These are phyloP conservation scores for Maccullochella peelii DNA, from an alignment of 2,113 vertebrate genomes.

Conservation along the genomic window DNA sequence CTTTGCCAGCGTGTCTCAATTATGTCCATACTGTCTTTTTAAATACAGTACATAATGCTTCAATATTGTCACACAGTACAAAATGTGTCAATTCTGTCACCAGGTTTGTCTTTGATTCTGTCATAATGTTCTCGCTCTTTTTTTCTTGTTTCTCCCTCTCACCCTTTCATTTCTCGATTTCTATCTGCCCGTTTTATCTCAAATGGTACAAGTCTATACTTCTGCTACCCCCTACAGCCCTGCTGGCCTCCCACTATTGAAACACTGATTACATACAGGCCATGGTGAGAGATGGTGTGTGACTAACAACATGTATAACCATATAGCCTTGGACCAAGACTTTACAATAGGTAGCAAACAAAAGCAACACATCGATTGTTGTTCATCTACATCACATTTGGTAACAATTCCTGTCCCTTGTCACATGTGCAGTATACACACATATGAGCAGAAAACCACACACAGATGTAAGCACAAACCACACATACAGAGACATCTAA, in stretches of 20 bases:
- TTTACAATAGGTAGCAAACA: not conserved
- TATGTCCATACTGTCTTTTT: not conserved
- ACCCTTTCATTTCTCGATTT: conserved; percentile 19
- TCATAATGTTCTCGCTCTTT: conserved; percentile 3
- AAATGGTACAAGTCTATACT: not conserved
- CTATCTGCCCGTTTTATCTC: not conserved
- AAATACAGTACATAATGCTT: not conserved
- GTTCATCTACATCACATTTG: not conserved
- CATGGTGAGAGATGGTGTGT: conserved; percentile 4
- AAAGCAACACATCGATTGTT: conserved; percentile 3
- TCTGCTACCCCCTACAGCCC: not conserved
- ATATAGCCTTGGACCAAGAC: not conserved
- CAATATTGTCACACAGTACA: not conserved
- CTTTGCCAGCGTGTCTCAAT: not conserved
- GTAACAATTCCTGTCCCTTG: not conserved
- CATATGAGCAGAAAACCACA: not conserved
- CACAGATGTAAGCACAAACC: not conserved
- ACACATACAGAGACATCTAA: conserved; percentile 39
- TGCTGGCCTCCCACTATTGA: not conserved
- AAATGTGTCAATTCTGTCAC: not conserved
- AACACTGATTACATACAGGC: conserved; percentile 24
- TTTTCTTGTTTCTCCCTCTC: not conserved
- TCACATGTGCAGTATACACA: not conserved
- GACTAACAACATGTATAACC: not conserved
- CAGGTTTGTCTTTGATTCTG: conserved; percentile 1